Conservation (phyloP, 1,140 invertebrate species). For the Calliopsis andreniformis region DNA sequence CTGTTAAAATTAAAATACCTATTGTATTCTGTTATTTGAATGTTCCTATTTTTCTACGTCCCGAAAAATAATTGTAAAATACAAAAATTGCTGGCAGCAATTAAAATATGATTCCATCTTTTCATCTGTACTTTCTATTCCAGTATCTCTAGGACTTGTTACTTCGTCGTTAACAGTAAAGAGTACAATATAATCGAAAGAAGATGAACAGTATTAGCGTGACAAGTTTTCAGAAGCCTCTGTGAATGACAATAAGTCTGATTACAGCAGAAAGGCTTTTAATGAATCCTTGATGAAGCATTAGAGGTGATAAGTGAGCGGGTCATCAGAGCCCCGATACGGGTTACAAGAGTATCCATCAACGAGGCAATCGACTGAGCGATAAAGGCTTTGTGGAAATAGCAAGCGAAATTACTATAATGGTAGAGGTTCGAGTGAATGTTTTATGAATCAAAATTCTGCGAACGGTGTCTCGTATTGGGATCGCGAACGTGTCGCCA, state of each 20-base stretch:
- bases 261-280: conserved; percentile 39
- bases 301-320: conserved; percentile 34
- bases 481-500: no score
- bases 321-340: conserved; percentile 40
- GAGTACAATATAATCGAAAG: not conserved
- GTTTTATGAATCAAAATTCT: conserved; percentile 14
- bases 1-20: no score
- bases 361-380: conserved; percentile 50
- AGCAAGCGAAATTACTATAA: conserved; percentile 26
- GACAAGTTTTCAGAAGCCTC: conserved; percentile 4
- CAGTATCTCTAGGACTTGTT: no score
- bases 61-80: no score
- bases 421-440: conserved; percentile 28
- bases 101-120: no score
- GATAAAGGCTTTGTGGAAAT: conserved; percentile 46
- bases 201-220: not conserved
- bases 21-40: no score
- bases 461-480: not conserved
- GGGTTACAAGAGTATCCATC: conserved; percentile 52
- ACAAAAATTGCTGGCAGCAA: no score
- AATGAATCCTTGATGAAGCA: conserved; percentile 56
- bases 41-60: no score
- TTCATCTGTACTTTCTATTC: no score
- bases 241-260: not conserved
- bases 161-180: not conserved